A percentile compares a stretch with the other conserved stretches of the same genome.
Evolutionary conservation across 2,113 vertebrate genomes (phyloP).

Genomic region (Vombatus ursinus): DNA sequence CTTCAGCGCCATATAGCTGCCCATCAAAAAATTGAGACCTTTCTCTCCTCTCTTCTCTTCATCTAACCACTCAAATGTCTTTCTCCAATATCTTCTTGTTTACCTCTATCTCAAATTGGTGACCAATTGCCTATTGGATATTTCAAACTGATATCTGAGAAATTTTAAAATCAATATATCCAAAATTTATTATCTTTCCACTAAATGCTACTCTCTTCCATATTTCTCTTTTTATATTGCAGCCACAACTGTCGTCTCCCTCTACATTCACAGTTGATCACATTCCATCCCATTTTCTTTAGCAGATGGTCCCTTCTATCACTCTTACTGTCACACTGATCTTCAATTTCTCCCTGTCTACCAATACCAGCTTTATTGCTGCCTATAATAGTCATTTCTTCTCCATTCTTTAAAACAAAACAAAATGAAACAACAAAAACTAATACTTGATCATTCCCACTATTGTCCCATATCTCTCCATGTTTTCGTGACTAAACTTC

Average conservation of each 20-base stretch:
- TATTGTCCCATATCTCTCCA: neutral
- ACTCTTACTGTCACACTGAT: neutral
- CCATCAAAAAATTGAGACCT: neutral
- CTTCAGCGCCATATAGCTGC: neutral
- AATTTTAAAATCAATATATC: neutral
- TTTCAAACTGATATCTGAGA: neutral
- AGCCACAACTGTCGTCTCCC: neutral
- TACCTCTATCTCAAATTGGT: neutral
- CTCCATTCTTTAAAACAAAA: neutral
- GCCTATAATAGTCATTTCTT: neutral
- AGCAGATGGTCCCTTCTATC: neutral
- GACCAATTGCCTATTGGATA: neutral
- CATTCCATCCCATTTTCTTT: no score
- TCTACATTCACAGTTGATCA: no score
- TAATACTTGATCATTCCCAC: neutral
- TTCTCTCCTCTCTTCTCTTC: no score
- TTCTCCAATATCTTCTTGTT: no score
- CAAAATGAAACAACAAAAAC: neutral
- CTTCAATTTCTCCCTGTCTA: neutral
- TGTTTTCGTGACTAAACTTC: neutral
- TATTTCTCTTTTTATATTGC: neutral
- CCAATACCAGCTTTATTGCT: neutral
- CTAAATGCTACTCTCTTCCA: neutral
- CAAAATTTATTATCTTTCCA: neutral
- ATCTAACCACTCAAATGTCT: no score